Evolutionary conservation across 2,888 invertebrate species (phyloP), one percentile per base, ranked within the genome.

Genomic region (Diploptera punctata): DNA sequence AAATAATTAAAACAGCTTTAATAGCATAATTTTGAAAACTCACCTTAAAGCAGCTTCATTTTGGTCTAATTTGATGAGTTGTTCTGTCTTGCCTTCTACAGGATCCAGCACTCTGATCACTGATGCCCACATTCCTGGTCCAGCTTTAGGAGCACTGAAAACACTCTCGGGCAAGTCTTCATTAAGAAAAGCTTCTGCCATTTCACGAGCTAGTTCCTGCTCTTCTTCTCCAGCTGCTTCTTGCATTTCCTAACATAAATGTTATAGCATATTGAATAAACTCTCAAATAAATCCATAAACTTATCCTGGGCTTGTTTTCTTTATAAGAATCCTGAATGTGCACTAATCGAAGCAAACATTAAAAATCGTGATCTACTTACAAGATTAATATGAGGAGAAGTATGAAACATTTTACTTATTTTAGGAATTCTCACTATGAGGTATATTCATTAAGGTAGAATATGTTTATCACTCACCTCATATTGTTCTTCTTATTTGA

Each of bases 181-280:
- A 71, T 94, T 95, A 1, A 99, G 87, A 79, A 99, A 98, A 7
- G 98, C 96, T 78, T 97, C 96, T 0, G 99, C 99, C 93, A 99
- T 96, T 87, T 99, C 98, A 77, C 93, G 93, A 0, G 99, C 99
- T 68, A 99, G 85, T 78, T 98, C 96, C 76, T 75, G 93, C 81
- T 99, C 99, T 77, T 98, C 98, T 57, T 95, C 94, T 0, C 95
- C 97, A 1, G 98, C 98, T 0, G 98, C 97, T 83, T 98, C 97
- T 74, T 97, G 91, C 95, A 99, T 97, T 85, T 99, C 97, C 84
- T 85, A 75, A 18, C 13, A 65, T n/a, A 49, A 7, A 68, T 19
- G 65, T 24, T 24, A 19, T 24, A 24, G 21, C 10, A 54, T 24
- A 21, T 13, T 38, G 19, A 24, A 24, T 10, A 54, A 19, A 10